phyloP scores from a whole-genome alignment of 2,888 invertebrate species.

The Orgyia antiqua region DNA sequence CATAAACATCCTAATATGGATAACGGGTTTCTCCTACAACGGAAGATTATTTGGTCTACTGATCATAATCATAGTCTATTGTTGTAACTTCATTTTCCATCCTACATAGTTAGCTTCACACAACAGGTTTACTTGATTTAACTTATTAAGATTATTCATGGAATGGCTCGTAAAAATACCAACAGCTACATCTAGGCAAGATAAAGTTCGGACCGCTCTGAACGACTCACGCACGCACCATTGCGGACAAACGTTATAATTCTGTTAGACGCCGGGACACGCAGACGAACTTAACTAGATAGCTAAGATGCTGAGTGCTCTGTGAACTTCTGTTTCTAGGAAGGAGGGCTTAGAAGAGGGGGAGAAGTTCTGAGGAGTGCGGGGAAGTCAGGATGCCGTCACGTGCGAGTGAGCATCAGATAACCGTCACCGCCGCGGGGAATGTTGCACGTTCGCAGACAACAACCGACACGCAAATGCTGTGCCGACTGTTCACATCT shows the following conservation, averaged over 20 bases:
- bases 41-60: too few relatives aligned
- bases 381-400: conserved; percentile 47
- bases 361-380: conserved; percentile 5
- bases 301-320: conserved; percentile 24
- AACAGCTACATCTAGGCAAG: conserved; percentile 27
- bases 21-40: too few relatives aligned
- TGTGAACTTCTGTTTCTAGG: conserved; percentile 29
- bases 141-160: conserved; percentile 28
- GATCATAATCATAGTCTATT: too few relatives aligned
- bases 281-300: conserved; percentile 17
- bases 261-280: conserved; percentile 36
- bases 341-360: conserved; percentile 22
- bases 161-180: conserved; percentile 31
- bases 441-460: conserved; percentile 38
- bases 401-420: conserved; percentile 62
- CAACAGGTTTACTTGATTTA: conserved; percentile 23
- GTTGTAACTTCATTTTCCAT: background rate
- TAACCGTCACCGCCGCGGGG: conserved; percentile 35
- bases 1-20: too few relatives aligned
- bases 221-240: conserved; percentile 44
- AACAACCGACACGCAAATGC: conserved; percentile 35
- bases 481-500: conserved; percentile 26
- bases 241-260: conserved; percentile 34
- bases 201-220: conserved; percentile 36
- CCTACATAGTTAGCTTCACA: conserved; percentile 16